Conservation (phyloP, 2,797 vertebrate species). For the Mallotus villosus region DNA sequence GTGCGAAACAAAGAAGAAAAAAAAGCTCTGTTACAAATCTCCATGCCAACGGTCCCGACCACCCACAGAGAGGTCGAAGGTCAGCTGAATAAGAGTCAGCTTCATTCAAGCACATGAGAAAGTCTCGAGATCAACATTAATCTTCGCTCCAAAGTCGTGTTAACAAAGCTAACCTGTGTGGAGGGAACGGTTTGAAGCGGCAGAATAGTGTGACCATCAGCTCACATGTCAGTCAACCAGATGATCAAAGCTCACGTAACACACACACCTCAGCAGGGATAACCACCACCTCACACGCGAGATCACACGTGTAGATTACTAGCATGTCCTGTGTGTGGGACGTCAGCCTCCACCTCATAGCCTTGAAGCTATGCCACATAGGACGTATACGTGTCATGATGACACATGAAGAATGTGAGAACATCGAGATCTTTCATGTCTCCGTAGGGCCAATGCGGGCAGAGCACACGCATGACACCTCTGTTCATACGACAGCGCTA, state of each 20-base stretch:
- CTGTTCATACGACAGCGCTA: conserved; percentile 20
- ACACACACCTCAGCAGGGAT: neutral
- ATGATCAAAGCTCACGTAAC: neutral
- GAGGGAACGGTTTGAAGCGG: too few species aligned
- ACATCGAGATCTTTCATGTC: neutral
- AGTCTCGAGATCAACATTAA: neutral
- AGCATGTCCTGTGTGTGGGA: too few species aligned
- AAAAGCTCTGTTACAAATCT: conserved; percentile 41
- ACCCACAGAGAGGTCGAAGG: conserved; percentile 47
- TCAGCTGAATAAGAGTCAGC: conserved; percentile 55
- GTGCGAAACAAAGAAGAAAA: neutral
- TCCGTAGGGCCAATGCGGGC: neutral
- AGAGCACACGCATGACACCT: conserved; percentile 29
- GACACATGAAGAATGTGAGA: neutral
- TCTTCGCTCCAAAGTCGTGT: neutral
- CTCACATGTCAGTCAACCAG: too few species aligned
- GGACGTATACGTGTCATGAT: neutral
- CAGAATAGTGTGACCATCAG: too few species aligned
- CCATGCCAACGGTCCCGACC: conserved; percentile 47
- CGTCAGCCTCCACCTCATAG: too few species aligned
- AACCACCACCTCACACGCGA: neutral
- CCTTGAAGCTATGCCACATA: neutral
- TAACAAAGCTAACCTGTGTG: neutral
- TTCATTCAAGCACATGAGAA: conserved; percentile 24
- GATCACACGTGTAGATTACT: too few species aligned